Base-by-base conservation (phyloP, 2,888 invertebrate genomes). In the Watsonalla cultraria region DNA sequence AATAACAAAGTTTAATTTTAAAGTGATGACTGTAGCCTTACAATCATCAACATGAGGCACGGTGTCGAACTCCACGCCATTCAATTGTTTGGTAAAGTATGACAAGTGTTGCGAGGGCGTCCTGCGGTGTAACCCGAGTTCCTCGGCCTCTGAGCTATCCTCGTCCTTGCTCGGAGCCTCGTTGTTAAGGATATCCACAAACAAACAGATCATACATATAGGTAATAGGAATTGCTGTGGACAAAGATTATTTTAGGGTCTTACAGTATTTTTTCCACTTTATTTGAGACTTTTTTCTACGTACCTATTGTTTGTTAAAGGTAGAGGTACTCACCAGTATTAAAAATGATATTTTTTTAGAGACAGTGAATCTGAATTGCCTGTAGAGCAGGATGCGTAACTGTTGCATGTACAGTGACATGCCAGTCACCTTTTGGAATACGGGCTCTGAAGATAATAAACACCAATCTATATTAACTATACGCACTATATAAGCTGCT, bases 141-240 rank as follows among this genome's bases (percentile, higher is more conserved):
- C 57, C 57, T 84, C 49, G 0, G 57, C 6, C 14, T 57, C 37
- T 5, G 37, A 45, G n/a, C 51, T 55, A 7, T 42, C 35, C 0
- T 0, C 4, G 0, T 0, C 5, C 0, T 5, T 15, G 6, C 13
- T 15, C 0, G 11, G 13, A 0, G 24, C 5, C n/a, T 0, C 5
- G 33, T 68, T 65, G 63, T 76, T 76, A n/a, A 54, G 53, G 0
- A 55, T 7, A 0, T 55, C 33, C 0, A 78, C 76, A 51, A 76
- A 55, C 6, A 64, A 2, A 39, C 57, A 55, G 34, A 82, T 60
- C 45, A 74, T 24, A 0, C 59, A 0, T 5, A 85, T 57, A 0
- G 86, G 86, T 0, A 82, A n/a, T 0, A 81, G 0, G 1, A 80
- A 48, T 82, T 84, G 82, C 86, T 86, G 79, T 0, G 66, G 62